phyloP scores from a whole-genome alignment of 2,113 vertebrate genomes.

The Dryoscopus gambensis region DNA sequence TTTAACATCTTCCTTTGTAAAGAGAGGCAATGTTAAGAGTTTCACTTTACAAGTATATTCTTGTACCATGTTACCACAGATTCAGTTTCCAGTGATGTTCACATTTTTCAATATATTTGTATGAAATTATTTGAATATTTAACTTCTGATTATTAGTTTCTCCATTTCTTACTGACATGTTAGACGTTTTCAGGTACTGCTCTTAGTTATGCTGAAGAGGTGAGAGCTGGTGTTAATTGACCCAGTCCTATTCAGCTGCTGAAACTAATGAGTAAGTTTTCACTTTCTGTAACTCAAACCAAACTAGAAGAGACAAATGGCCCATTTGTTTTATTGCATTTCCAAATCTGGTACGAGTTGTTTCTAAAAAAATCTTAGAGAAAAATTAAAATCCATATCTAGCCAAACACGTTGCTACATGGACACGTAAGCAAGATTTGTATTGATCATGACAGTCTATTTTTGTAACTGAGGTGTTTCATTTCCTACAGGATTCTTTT shows the following conservation, averaged over 20 bases:
- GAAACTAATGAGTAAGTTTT: neutral
- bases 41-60: neutral
- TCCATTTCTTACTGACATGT: neutral
- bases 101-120: neutral
- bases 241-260: neutral
- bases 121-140: neutral
- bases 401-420: neutral
- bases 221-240: neutral
- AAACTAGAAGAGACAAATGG: neutral
- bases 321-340: neutral
- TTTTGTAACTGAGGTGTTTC: neutral
- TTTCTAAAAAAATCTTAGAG: neutral
- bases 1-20: neutral
- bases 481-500: neutral
- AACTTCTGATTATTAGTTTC: neutral
- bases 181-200: neutral
- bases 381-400: neutral
- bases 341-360: neutral
- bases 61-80: neutral
- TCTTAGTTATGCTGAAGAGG: neutral
- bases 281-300: neutral
- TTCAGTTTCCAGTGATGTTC: neutral
- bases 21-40: neutral
- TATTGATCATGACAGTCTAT: neutral
- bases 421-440: neutral